Percentiles rank a stretch among this genome's conserved stretches.
phyloP scores from a whole-genome alignment of 2,113 vertebrate species.

The Lophochroa leadbeateri region DNA sequence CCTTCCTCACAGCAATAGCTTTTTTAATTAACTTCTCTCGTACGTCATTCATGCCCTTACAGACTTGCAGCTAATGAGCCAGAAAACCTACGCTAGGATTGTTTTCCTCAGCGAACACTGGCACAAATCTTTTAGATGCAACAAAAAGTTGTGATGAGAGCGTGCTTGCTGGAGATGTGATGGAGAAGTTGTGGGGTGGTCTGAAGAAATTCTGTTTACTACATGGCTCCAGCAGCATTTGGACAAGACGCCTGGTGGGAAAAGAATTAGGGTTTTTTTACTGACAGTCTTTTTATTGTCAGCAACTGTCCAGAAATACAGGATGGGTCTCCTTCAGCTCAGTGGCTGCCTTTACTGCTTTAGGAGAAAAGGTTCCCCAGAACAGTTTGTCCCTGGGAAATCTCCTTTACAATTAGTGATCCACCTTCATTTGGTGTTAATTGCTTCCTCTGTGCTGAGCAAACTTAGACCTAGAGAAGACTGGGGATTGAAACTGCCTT shows the following conservation, averaged over 20 bases:
- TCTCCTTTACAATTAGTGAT: neutral
- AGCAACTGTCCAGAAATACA: neutral
- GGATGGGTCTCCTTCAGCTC: neutral
- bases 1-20: neutral
- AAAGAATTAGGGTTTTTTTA: fast-evolving
- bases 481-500: neutral
- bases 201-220: neutral
- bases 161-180: fast-evolving
- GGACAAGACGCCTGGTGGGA: neutral
- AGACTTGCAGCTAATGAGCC: conserved; percentile 21
- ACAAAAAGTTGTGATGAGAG: neutral
- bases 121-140: neutral
- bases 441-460: neutral
- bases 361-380: neutral
- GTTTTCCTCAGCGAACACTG: neutral
- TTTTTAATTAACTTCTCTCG: conserved; percentile 42
- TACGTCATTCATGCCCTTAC: conserved; percentile 11
- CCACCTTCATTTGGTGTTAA: neutral
- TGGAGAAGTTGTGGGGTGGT: fast-evolving
- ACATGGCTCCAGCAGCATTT: neutral
- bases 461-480: neutral
- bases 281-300: neutral
- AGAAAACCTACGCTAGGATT: conserved; percentile 35
- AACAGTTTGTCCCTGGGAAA: neutral
- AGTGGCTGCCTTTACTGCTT: neutral